Percentiles rank a stretch among this genome's conserved stretches.
Evolutionary conservation across 92 coral and sea anemone genomes (phyloP).

Genomic region (Pocillopora grandis): DNA sequence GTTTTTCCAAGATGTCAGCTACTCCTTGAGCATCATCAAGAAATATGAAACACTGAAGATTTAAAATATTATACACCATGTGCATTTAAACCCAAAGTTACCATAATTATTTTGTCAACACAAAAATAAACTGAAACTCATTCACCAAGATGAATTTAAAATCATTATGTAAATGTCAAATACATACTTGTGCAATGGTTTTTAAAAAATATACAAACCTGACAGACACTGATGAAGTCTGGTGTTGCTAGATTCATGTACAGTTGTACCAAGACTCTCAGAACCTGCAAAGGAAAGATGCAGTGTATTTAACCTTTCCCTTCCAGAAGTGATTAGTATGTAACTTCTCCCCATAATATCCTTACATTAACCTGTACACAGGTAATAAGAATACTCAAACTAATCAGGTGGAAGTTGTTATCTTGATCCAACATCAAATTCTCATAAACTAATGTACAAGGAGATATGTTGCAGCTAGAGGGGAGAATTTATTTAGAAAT

Average conservation of each 20-base stretch:
- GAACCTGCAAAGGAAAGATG: slow-evolving; percentile 57
- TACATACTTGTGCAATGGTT: background rate
- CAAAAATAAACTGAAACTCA: background rate
- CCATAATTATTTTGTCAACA: background rate
- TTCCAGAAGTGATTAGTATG: too few relatives aligned
- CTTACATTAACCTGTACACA: too few relatives aligned
- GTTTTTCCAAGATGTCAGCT: slow-evolving; percentile 90
- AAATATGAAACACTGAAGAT: slow-evolving; percentile 90
- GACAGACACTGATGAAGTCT: slow-evolving; percentile 96
- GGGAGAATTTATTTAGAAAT: too few relatives aligned
- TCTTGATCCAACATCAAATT: too few relatives aligned
- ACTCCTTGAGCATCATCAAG: slow-evolving; percentile 93
- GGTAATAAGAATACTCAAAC: too few relatives aligned
- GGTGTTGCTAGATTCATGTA: slow-evolving; percentile 90
- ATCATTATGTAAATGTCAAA: background rate
- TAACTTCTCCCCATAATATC: too few relatives aligned
- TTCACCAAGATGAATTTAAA: background rate
- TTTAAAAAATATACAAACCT: slow-evolving; percentile 52
- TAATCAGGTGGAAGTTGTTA: too few relatives aligned
- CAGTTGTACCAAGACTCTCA: slow-evolving; percentile 82
- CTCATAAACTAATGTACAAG: too few relatives aligned
- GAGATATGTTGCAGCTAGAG: too few relatives aligned
- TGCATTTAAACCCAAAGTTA: background rate
- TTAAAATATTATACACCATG: background rate
- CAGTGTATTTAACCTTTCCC: background rate